phyloP scores from a whole-genome alignment of 2,888 invertebrate species.

The Oscheius sp. region DNA sequence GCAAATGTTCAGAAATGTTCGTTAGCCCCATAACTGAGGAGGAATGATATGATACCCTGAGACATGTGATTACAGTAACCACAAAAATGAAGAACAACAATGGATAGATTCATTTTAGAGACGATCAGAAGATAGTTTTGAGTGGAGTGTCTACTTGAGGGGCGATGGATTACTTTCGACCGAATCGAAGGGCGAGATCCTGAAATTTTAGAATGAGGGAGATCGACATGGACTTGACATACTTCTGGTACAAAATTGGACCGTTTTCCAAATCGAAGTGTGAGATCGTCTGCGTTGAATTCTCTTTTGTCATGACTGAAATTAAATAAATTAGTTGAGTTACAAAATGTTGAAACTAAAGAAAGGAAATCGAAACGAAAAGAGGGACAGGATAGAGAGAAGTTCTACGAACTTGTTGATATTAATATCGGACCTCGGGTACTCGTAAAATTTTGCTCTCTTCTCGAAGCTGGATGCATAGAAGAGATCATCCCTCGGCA shows the following conservation, averaged over 20 bases:
- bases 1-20: no score
- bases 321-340: background rate
- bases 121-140: background rate
- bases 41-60: no score
- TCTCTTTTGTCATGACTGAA: constrained; percentile 49
- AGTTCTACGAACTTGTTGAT: constrained; percentile 10
- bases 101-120: constrained; percentile 21
- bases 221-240: background rate
- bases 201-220: constrained; percentile 42
- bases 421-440: constrained; percentile 23
- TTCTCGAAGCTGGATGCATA: constrained; percentile 32
- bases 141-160: background rate
- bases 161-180: constrained; percentile 31
- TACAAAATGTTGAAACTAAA: background rate
- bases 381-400: background rate
- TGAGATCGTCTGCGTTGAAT: constrained; percentile 58
- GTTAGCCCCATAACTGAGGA: no score
- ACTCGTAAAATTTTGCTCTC: constrained; percentile 32
- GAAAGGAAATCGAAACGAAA: background rate
- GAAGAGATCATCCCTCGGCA: constrained; percentile 27
- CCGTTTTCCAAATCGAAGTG: constrained; percentile 58
- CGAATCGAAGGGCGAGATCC: constrained; percentile 53
- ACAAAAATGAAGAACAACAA: constrained; percentile 9
- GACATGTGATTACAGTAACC: background rate
- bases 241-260: constrained; percentile 30